Base-by-base conservation (phyloP, 2,113 vertebrate species). In the Ceuthmochares aereus region DNA sequence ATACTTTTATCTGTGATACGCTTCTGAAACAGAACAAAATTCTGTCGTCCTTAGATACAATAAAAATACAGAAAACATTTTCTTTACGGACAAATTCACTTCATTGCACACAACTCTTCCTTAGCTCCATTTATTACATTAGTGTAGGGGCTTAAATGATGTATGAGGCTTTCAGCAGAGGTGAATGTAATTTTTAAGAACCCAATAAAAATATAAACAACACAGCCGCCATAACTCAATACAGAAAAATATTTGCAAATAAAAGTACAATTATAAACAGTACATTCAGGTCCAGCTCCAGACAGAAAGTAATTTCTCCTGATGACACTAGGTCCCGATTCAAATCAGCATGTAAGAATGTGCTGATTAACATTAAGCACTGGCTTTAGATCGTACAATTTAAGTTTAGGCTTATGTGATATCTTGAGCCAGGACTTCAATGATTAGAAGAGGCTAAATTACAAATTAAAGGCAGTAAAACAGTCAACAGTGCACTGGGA, bases 101-200 rank as follows among this genome's bases (percentile, higher is more conserved):
- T 78, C 91, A 83, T 18, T 76, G 81, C 89, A 93, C 74, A 93
- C 90, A 91, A 5, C 17, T 23, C 45, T 91, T 85, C 51, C 70
- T 80, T 49, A 84, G 77, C 78, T 91, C 87, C 81, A 95, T 90
- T 95, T 95, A 89, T 94, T 95, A 90, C 90, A 96, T 96, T 95
- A 93, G 82, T 66, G 45, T 80, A 73, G 74, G 32, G 70, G 26
- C 45, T 93, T 93, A 87, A 96, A 90, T 80, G 91, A 85, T 93
- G 91, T 84, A 95, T 89, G 63, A 93, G 79, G 52, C 84, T 94
- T 93, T 96, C 93, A 87, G 81, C 75, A 83, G 63, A 95, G 47
- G 83, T 86, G 64, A 96, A 94, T 70, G 75, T 30, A 75, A 88
- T 62, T 88, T 87, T 91, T 86, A 93, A 87, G 85, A 80, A 84